A percentile compares a stretch with the other conserved stretches of the same genome.
phyloP scores from a whole-genome alignment of 2,888 invertebrate species.

The Ypsolopha scabrella region DNA sequence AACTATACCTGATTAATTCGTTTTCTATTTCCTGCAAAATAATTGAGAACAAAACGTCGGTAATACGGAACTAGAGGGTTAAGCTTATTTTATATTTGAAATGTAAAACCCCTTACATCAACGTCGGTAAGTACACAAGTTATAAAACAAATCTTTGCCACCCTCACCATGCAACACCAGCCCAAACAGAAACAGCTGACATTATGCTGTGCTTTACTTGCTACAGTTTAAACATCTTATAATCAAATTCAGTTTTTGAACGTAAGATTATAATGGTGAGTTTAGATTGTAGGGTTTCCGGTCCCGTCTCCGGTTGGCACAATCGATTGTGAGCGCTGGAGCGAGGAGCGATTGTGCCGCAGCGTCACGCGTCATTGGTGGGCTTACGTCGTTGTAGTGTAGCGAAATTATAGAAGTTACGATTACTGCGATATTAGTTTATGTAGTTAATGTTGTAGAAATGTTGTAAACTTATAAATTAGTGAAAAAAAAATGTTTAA shows the following conservation, averaged over 20 bases:
- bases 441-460: no score
- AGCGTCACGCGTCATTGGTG: neutral
- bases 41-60: no score
- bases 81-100: no score
- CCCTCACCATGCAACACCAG: neutral
- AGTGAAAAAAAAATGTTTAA: no score
- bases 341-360: neutral
- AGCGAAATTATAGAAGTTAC: no score
- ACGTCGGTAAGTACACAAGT: neutral
- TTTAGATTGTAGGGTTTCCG: neutral
- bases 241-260: neutral
- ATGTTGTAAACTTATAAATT: no score
- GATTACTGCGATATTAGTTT: neutral
- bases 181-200: neutral
- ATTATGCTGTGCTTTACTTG: neutral
- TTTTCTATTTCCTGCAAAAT: no score
- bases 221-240: neutral
- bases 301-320: neutral
- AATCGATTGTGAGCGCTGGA: constrained; percentile 1
- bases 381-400: neutral
- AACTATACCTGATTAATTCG: no score
- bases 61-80: no score
- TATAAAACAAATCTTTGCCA: neutral
- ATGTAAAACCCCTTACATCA: no score
- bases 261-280: neutral